phyloP scores from a whole-genome alignment of 2,888 invertebrate genomes.

The Tetranychus truncatus region DNA sequence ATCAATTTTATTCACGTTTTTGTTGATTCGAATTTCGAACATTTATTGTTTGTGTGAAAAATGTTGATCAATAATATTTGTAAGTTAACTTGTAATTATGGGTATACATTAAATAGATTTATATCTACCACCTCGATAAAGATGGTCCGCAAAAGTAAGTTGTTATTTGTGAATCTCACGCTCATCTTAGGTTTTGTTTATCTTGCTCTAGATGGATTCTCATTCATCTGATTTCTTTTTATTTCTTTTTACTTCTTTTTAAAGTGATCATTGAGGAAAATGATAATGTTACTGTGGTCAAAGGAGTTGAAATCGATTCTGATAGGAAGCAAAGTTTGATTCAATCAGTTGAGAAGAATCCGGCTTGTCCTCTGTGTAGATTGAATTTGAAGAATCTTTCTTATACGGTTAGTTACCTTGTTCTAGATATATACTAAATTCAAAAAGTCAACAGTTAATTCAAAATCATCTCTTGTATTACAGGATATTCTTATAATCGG shows the following conservation, averaged over 20 bases:
- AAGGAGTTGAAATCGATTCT: constrained; percentile 6
- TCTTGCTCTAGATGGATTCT: too few species aligned
- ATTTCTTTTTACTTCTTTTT: background rate
- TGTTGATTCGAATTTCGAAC: too few species aligned
- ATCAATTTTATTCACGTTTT: too few species aligned
- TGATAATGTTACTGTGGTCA: background rate
- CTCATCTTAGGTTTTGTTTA: too few species aligned
- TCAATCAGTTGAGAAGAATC: constrained; percentile 6
- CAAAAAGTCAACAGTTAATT: background rate
- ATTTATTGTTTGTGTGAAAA: background rate
- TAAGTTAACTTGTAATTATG: background rate
- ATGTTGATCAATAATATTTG: background rate
- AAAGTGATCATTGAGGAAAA: background rate
- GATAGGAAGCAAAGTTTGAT: background rate
- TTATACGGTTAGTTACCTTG: constrained; percentile 23
- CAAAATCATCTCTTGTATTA: constrained; percentile 8
- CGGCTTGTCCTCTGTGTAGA: constrained; percentile 25
- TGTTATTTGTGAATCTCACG: too few species aligned
- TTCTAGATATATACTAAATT: background rate
- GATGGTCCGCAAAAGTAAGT: background rate
- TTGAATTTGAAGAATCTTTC: constrained; percentile 23
- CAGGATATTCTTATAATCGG: constrained; percentile 32
- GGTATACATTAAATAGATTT: background rate
- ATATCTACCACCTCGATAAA: background rate
- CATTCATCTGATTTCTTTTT: background rate